Evolutionary conservation across 2,113 vertebrate genomes (phyloP), one percentile per base, ranked within the genome.

Genomic region (Channa maculata): DNA sequence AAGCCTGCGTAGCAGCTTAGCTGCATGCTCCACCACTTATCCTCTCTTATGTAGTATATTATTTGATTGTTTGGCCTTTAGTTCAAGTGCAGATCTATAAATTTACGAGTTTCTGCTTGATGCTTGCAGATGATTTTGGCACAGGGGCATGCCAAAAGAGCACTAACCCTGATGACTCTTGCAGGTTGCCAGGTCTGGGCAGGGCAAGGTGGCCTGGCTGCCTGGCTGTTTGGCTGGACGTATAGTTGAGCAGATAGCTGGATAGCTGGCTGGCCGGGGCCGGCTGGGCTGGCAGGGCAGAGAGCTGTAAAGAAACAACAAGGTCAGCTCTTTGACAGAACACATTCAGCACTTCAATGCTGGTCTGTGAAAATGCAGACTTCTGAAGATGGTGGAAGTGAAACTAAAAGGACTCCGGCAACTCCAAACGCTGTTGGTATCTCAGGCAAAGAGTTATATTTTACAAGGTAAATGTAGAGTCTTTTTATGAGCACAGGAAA

Each of bases 141-240:
- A 81, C 60, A 10, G 60, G 54, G 60, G 45, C n/a, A 58, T 84
- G 92, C 92, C 91, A 92, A 77, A 73, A 62, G 87, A 87, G 83
- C 92, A 93, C 92, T 92, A 92, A 93, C 92, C 90, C 90, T 91
- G 91, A 93, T 92, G 92, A 91, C 86, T 92, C 82, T 86, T 71
- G 83, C 54, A 65, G 86, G 84, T 86, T 87, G 87, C 87, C 89
- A 88, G 87, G 52, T 77, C 58, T 74, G 85, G 75, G 72, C 71
- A 71, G 63, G 82, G 72, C 74, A 57, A 49, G 69, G 61, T 41
- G 65, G 54, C 3, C 12, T 8, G 52, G 71, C 3, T 38, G 71
- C 54, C 41, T 60, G 65, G 63, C 9, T 24, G 55, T 54, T 48
- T 48, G 71, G 60, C 44, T n/a, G 64, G 61, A 58, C 52, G 2